Evolutionary conservation across 2,888 invertebrate genomes (phyloP).

Genomic region (Argyra leucocephala): DNA sequence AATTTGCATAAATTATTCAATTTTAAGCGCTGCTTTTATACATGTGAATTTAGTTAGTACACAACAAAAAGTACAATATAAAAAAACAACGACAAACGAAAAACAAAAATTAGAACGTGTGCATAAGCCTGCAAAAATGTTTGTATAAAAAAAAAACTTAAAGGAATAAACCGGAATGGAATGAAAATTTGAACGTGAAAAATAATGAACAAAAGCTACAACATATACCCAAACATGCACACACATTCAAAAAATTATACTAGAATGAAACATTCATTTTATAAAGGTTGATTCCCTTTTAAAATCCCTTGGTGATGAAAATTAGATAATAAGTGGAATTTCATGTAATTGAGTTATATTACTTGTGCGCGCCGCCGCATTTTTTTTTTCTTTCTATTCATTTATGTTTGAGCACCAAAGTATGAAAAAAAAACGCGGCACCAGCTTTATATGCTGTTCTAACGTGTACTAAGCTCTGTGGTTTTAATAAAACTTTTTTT

Average conservation of each 20-base stretch:
- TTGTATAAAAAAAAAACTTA: too few species aligned
- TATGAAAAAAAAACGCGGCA: too few species aligned
- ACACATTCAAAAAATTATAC: too few species aligned
- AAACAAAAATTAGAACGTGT: background rate
- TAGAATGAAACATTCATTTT: background rate
- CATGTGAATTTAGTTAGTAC: slow-evolving; percentile 2
- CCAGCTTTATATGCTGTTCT: too few species aligned
- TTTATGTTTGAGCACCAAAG: background rate
- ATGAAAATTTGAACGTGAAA: too few species aligned
- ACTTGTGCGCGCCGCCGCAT: background rate
- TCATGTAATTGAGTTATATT: slow-evolving; percentile 4
- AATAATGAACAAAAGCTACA: background rate
- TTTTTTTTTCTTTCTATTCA: background rate
- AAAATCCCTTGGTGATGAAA: background rate
- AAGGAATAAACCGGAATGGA: too few species aligned
- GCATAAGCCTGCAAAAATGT: slow-evolving; percentile 2
- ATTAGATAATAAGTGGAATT: slow-evolving; percentile 6
- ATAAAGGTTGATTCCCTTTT: background rate
- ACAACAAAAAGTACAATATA: background rate
- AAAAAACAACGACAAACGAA: background rate
- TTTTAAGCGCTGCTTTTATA: background rate
- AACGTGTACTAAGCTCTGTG: too few species aligned
- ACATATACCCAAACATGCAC: too few species aligned
- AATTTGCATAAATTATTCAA: slow-evolving; percentile 6
- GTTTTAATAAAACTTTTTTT: too few species aligned